Percentiles rank a stretch among this genome's conserved stretches.
These are phyloP conservation scores for Helicolenus hilgendorfi DNA, from an alignment of 2,797 vertebrate genomes.

Conservation along the genomic window DNA sequence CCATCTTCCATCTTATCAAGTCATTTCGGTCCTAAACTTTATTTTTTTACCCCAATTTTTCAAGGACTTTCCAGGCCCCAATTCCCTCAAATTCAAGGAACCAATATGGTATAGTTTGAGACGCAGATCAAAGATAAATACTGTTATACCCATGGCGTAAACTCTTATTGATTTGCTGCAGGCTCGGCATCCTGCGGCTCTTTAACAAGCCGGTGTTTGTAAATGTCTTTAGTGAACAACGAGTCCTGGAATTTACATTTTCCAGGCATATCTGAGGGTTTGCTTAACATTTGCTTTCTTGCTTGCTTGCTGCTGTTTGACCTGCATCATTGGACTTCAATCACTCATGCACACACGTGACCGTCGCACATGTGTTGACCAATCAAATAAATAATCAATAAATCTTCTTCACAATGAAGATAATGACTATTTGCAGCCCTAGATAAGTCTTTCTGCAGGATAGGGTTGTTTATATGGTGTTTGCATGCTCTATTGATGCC, in stretches of 20 bases:
- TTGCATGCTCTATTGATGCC: background rate
- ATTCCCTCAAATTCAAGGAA: background rate
- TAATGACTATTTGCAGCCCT: background rate
- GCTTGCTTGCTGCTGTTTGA: accelerated
- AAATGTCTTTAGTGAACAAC: background rate
- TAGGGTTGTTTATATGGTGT: background rate
- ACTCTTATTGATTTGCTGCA: background rate
- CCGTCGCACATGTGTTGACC: background rate
- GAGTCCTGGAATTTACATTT: background rate
- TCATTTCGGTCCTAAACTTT: background rate
- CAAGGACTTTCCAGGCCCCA: background rate
- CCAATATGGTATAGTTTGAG: too few species aligned
- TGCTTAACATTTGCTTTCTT: background rate
- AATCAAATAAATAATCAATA: background rate
- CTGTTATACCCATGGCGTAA: background rate
- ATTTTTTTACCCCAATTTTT: background rate
- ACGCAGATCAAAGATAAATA: accelerated
- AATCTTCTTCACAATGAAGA: background rate
- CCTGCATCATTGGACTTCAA: background rate
- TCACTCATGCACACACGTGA: background rate
- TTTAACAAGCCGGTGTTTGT: background rate
- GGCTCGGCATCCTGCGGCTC: too few species aligned
- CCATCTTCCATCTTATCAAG: background rate
- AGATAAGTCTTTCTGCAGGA: background rate
- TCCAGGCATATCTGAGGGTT: background rate